Percentiles rank a stretch among this genome's conserved stretches.
Conservation (phyloP, 2,113 vertebrate genomes). For the Gymnobelideus leadbeateri region DNA sequence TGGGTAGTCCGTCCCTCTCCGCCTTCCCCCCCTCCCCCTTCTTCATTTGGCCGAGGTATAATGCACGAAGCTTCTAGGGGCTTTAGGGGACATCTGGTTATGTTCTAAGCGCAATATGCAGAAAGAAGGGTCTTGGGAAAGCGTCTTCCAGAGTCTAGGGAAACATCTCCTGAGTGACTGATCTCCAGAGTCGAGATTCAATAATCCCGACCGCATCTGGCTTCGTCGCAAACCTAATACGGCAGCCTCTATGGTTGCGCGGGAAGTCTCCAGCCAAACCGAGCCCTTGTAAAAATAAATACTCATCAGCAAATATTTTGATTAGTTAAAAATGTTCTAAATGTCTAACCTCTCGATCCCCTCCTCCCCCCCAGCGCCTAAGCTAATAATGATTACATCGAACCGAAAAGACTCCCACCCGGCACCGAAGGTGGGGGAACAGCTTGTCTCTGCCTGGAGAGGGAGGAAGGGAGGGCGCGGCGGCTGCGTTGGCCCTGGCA, state of each 20-base stretch:
- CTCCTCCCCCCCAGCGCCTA: slow-evolving; percentile 52
- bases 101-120: slow-evolving; percentile 61
- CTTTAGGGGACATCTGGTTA: slow-evolving; percentile 64
- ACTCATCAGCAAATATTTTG: slow-evolving; percentile 88
- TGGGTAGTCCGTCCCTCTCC: not conserved
- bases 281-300: slow-evolving; percentile 88
- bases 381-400: slow-evolving; percentile 40
- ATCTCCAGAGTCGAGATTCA: slow-evolving; percentile 67
- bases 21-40: not conserved
- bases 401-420: not conserved
- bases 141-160: slow-evolving; percentile 63
- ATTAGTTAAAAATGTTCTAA: slow-evolving; percentile 86
- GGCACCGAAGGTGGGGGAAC: not conserved
- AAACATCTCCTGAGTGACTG: slow-evolving; percentile 72
- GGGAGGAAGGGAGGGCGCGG: not conserved
- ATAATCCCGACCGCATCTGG: slow-evolving; percentile 80
- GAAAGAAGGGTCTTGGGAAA: slow-evolving; percentile 64
- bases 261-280: slow-evolving; percentile 82
- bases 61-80: slow-evolving; percentile 7
- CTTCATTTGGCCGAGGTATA: slow-evolving; percentile 40
- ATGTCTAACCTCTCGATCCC: slow-evolving; percentile 72
- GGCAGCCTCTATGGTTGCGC: slow-evolving; percentile 74
- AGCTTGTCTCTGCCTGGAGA: not conserved
- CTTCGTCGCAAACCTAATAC: slow-evolving; percentile 77
- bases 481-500: slow-evolving; percentile 22